Evolutionary conservation across 2,888 invertebrate genomes (phyloP).

Genomic region (Drosophila trichaetosa): DNA sequence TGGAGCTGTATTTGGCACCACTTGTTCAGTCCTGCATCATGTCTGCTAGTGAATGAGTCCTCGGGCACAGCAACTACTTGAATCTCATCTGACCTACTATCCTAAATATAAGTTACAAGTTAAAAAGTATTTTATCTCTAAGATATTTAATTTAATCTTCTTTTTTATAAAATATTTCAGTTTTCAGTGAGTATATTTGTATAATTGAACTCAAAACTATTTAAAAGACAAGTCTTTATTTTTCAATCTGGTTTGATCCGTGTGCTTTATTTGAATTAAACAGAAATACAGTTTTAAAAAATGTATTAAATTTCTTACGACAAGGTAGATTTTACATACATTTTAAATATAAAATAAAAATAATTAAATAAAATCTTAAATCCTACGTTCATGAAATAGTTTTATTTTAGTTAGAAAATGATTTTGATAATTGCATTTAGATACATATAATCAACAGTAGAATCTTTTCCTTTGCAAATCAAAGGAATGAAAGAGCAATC

Average conservation of each 20-base stretch:
- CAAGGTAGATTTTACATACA: too few species aligned
- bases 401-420: not conserved
- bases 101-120: accelerated
- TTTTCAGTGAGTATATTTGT: not conserved
- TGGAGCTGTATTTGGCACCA: slow-evolving; percentile 14
- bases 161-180: not conserved
- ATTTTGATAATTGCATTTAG: not conserved
- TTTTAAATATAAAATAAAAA: not conserved
- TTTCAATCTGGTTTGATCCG: not conserved
- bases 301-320: too few species aligned
- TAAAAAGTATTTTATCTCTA: not conserved
- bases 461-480: not conserved
- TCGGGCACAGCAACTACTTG: not conserved
- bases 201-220: not conserved
- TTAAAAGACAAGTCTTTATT: not conserved
- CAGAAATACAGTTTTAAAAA: not conserved
- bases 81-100: not conserved
- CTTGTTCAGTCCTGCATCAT: slow-evolving; percentile 8
- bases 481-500: not conserved
- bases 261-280: not conserved
- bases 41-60: not conserved
- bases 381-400: not conserved
- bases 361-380: not conserved
- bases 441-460: not conserved
- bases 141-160: not conserved